Evolutionary conservation across 2,888 invertebrate species (phyloP), one percentile per base, ranked within the genome.

Genomic region (Amphipyra berbera): DNA sequence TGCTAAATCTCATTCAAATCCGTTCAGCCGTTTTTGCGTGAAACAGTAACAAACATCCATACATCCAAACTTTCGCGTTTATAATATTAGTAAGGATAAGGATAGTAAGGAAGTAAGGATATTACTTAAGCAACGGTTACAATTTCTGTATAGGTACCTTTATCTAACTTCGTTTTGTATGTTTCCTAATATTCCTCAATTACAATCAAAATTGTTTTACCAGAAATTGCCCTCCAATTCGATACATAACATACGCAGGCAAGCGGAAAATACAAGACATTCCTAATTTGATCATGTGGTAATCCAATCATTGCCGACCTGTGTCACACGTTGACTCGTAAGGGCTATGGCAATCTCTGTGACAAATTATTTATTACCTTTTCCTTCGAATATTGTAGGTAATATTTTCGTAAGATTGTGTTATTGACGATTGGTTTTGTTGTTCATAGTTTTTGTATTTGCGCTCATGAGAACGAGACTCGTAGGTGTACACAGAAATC

Each of bases 201-300:
- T 59, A 60, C 45, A 61, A 49, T 45, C 58, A 49, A 55, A 50
- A 68, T 30, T 53, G 56, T 38, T 57, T 47, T 41, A 42, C 53
- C 46, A 44, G 48, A 64, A 64, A 77, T 66, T 79, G 81, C 81
- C 77, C 67, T 74, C 76, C 66, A 53, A 88, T 88, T 82, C 80
- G 83, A 80, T 81, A 77, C 75, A 79, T 79, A 74, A 72, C 78
- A 77, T 82, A 83, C 74, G 84, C 84, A 70, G 78, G 73, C 82
- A 83, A 78, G 82, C 84, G 87, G 88, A 89, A 89, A 89, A 90
- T 88, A 88, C 80, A 83, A 86, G 86, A 87, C 88, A 85, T 89
- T 86, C 86, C 86, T 92, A 91, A 93, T 93, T 91, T 87, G 90
- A 92, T 92, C 89, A 90, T 78, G 68, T 78, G 82, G 63, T 89